phyloP scores from a whole-genome alignment of 2,113 vertebrate species.

The Psammodynastes pulverulentus region DNA sequence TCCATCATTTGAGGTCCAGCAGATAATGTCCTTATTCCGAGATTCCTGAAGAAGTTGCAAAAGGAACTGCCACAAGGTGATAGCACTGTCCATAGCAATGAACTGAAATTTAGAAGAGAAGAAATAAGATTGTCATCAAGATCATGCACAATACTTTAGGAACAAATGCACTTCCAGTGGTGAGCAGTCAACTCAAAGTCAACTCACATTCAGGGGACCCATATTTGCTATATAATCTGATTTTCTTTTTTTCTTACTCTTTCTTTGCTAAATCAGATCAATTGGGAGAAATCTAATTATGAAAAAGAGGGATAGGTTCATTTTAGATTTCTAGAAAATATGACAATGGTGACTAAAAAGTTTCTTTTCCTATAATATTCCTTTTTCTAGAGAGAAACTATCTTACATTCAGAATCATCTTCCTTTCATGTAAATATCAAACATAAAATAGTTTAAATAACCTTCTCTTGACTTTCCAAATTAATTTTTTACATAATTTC shows the following conservation, averaged over 20 bases:
- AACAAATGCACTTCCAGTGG: conserved; percentile 3
- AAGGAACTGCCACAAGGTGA: conserved; percentile 99
- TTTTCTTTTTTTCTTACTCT: conserved; percentile 56
- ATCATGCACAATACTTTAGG: not conserved
- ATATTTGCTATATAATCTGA: conserved; percentile 50
- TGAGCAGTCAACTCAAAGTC: conserved; percentile 32
- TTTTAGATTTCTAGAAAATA: not conserved
- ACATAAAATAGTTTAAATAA: not conserved
- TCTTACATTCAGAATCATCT: not conserved
- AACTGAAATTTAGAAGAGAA: conserved; percentile 64
- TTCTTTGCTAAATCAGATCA: conserved; percentile 65
- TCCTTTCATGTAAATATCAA: not conserved
- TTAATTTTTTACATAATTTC: not conserved
- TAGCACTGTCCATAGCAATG: conserved; percentile 94
- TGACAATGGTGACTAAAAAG: not conserved
- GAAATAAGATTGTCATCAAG: not conserved
- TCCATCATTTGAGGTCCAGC: conserved; percentile 93
- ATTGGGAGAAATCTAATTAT: conserved; percentile 41
- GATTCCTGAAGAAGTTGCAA: conserved; percentile 93
- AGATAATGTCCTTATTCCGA: conserved; percentile 89
- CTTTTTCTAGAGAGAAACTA: not conserved
- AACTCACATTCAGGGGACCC: conserved; percentile 34
- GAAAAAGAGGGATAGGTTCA: not conserved
- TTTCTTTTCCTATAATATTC: not conserved
- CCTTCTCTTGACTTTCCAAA: not conserved